Base-by-base conservation (phyloP, 2,113 vertebrate genomes). In the Megatriorchis doriae region DNA sequence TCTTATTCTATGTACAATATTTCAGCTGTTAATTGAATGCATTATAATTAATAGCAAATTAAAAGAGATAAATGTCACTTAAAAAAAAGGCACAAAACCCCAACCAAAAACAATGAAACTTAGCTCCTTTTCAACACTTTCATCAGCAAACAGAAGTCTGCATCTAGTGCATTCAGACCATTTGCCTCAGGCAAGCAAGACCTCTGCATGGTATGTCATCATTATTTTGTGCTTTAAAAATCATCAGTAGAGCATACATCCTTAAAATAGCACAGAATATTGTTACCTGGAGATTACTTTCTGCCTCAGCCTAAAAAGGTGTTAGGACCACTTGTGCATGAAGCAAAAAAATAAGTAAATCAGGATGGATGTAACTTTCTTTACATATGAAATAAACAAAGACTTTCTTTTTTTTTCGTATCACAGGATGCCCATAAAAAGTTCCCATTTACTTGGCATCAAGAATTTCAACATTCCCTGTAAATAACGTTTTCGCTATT, bases 141-240 rank as follows among this genome's bases (percentile, higher is more conserved):
- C 81, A 92, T 95, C 81, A 96, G 94, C 77, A 89, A 94, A 90
- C 58, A 96, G 61, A 87, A 95, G 89, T 59, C 83, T 85, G 77
- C 53, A 94, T 45, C 83, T 68, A 81, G 32, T 42, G 36, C 83
- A 94, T 65, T 94, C 86, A 94, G 70, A 94, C 63, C 58, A 73
- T 59, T 93, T 73, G 95, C 95, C 96, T 92, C 88, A 93, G 97
- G 97, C 96, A 87, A 94, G 88, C 53, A 65, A 93, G 91, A 95
- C 93, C 93, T 97, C 93, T 96, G 83, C 81, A 67, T 23, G 74
- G 86, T 82, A 91, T 96, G 84, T 66, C 94, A 96, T 96, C 94
- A 89, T 96, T 95, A 97, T 97, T 95, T 94, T 74, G 92, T 16
- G 32, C 91, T 96, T 94, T 93, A 94, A 89, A 97, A 96, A 87